These are phyloP conservation scores for Oegoconia quadripuncta DNA, from an alignment of 2,888 invertebrate species.

Conservation along the genomic window DNA sequence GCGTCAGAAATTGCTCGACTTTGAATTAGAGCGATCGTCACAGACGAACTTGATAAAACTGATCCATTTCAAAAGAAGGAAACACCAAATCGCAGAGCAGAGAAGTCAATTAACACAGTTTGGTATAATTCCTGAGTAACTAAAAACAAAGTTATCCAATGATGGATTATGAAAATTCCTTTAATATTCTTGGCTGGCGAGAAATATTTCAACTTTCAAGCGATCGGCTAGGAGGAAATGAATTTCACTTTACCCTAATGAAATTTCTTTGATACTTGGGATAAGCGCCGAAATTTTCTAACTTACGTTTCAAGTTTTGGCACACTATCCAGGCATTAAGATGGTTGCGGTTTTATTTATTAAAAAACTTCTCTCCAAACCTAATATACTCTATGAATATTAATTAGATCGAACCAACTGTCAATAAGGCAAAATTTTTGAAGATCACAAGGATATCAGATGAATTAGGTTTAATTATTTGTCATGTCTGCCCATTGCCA, in stretches of 20 bases:
- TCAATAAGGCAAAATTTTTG: too few relatives aligned
- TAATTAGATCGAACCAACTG: too few relatives aligned
- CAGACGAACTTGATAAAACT: too few relatives aligned
- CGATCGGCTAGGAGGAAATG: conserved; percentile 59
- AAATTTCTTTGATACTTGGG: conserved; percentile 64
- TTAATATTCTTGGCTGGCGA: conserved; percentile 48
- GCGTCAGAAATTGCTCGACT: too few relatives aligned
- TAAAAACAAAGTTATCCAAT: conserved; percentile 34
- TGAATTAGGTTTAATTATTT: too few relatives aligned
- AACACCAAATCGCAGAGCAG: background rate
- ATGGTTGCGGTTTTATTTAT: background rate
- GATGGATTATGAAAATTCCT: conserved; percentile 72
- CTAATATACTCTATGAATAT: too few relatives aligned
- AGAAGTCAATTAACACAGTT: conserved; percentile 7
- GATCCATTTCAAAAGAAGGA: background rate
- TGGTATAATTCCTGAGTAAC: conserved; percentile 10
- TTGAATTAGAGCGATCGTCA: too few relatives aligned
- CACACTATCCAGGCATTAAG: conserved; percentile 15
- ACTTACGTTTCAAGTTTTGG: conserved; percentile 26
- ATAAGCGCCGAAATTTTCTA: conserved; percentile 41
- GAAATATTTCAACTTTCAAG: conserved; percentile 50
- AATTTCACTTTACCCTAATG: conserved; percentile 70
- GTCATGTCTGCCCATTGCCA: too few relatives aligned
- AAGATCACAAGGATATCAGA: too few relatives aligned
- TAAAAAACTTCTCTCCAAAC: too few relatives aligned